Evolutionary conservation across 2,888 invertebrate species (phyloP).

Genomic region (Therioaphis trifolii): DNA sequence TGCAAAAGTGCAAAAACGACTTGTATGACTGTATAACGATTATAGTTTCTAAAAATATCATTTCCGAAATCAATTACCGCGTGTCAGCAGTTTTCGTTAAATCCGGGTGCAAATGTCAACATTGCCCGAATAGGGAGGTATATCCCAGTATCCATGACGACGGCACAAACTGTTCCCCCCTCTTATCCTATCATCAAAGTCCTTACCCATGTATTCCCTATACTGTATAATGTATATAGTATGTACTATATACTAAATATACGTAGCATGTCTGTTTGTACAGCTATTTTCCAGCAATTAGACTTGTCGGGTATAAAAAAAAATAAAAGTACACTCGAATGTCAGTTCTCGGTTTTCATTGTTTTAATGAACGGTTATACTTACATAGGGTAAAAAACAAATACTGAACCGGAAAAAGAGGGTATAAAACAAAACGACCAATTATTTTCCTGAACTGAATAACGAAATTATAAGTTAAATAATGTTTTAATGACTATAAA

Average conservation of each 20-base stretch:
- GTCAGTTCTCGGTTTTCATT: constrained; percentile 51
- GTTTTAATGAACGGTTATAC: constrained; percentile 61
- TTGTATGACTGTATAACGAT: constrained; percentile 7
- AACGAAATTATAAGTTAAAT: not conserved
- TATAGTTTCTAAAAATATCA: constrained; percentile 53
- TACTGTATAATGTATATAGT: constrained; percentile 32
- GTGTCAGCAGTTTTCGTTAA: constrained; percentile 61
- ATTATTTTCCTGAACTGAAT: not conserved
- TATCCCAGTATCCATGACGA: constrained; percentile 60
- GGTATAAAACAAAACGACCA: not conserved
- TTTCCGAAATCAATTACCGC: constrained; percentile 60
- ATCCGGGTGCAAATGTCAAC: constrained; percentile 63
- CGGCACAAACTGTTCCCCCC: constrained; percentile 61
- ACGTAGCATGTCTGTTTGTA: constrained; percentile 47
- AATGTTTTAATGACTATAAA: not conserved
- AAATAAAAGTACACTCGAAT: constrained; percentile 42
- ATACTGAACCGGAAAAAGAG: not conserved
- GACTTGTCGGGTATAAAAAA: constrained; percentile 53
- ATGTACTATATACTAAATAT: no score
- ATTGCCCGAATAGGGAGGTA: constrained; percentile 57
- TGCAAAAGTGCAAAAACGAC: constrained; percentile 11
- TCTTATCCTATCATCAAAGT: constrained; percentile 10
- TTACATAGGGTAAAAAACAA: constrained; percentile 30
- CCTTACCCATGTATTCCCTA: constrained; percentile 36
- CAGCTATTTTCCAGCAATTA: constrained; percentile 63